Percentiles rank a stretch among this genome's conserved stretches.
Evolutionary conservation across 2,888 invertebrate genomes (phyloP).

Genomic region (Brachyptera putata): DNA sequence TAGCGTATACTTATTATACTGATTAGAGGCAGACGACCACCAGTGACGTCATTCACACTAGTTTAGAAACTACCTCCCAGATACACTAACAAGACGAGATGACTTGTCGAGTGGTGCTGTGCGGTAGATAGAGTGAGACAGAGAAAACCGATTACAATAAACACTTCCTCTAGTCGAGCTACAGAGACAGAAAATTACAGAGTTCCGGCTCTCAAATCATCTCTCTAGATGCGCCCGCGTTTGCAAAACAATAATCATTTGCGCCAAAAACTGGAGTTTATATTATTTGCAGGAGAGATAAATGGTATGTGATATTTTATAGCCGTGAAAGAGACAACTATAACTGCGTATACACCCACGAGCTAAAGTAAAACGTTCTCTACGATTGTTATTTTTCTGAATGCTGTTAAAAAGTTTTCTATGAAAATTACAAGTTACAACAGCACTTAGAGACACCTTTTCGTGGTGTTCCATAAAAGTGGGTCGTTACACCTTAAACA

Average conservation of each 20-base stretch:
- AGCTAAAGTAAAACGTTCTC: too few species aligned
- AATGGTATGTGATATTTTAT: not conserved
- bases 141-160: conserved; percentile 13
- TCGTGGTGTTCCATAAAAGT: too few species aligned
- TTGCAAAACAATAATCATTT: conserved; percentile 19
- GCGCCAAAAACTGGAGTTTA: not conserved
- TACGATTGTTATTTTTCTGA: too few species aligned
- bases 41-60: not conserved
- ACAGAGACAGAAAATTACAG: conserved; percentile 11
- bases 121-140: conserved; percentile 7
- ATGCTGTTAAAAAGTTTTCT: too few species aligned
- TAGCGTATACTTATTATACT: too few species aligned
- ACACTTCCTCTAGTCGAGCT: conserved; percentile 2
- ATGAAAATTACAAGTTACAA: too few species aligned
- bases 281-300: not conserved
- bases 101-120: conserved; percentile 17
- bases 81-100: conserved; percentile 11
- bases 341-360: too few species aligned
- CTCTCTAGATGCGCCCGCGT: too few species aligned
- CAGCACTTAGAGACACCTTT: too few species aligned
- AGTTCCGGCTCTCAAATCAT: conserved; percentile 17
- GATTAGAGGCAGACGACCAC: not conserved
- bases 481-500: too few species aligned
- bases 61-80: too few species aligned
- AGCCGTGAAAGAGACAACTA: too few species aligned